phyloP scores from a whole-genome alignment of 2,888 invertebrate genomes.

The Limnephilus auricula region DNA sequence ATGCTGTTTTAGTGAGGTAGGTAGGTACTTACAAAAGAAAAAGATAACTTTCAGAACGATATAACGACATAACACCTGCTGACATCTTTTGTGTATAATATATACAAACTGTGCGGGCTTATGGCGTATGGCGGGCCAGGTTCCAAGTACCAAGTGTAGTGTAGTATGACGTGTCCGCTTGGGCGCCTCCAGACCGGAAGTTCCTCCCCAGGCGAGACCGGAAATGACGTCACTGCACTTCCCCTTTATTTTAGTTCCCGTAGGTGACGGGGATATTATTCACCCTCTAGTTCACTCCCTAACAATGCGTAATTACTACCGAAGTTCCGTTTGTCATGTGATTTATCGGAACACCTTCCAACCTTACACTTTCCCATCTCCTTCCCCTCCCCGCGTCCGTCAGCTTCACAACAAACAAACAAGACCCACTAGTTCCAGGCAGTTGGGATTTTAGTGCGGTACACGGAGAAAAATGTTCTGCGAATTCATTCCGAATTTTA shows the following conservation, averaged over 20 bases:
- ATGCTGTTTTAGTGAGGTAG: no score
- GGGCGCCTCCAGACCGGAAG: constrained; percentile 34
- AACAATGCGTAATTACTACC: not conserved
- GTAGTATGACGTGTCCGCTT: constrained; percentile 4
- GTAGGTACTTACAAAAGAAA: no score
- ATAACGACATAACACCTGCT: not conserved
- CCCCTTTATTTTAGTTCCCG: constrained; percentile 23
- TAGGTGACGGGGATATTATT: not conserved
- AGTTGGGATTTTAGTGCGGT: not conserved
- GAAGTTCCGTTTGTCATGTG: not conserved
- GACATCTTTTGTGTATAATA: constrained; percentile 10
- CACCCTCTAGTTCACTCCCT: constrained; percentile 20
- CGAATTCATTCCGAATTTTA: no score
- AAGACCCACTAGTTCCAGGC: not conserved
- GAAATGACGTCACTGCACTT: constrained; percentile 30
- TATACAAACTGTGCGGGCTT: not conserved
- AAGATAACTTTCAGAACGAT: no score
- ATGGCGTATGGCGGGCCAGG: not conserved
- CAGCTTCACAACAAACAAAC: not conserved
- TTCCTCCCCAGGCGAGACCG: constrained; percentile 33
- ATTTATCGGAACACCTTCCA: not conserved
- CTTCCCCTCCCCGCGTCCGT: not conserved
- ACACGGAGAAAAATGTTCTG: no score
- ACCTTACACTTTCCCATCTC: not conserved
- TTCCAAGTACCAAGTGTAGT: not conserved